Conservation (phyloP, 1,140 invertebrate genomes). For the Diachasma alloeum region DNA sequence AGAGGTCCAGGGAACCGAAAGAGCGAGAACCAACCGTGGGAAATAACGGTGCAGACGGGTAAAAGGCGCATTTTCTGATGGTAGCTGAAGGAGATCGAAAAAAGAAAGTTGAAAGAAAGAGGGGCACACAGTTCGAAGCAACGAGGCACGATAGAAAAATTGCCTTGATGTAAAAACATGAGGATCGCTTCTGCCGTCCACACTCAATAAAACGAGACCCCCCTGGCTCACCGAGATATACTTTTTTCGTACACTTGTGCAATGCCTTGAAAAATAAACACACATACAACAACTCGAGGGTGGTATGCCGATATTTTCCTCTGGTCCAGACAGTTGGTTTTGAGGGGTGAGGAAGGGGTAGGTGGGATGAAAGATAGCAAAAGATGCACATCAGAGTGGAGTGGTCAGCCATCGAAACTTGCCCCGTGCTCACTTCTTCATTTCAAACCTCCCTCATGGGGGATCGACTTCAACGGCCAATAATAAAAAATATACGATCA, state of each 20-base stretch:
- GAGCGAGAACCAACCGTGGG: slow-evolving; percentile 14
- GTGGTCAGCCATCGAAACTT: slow-evolving; percentile 57
- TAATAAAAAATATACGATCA: slow-evolving; percentile 62
- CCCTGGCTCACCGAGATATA: slow-evolving; percentile 37
- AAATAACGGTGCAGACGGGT: slow-evolving; percentile 24
- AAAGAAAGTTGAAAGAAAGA: slow-evolving; percentile 11
- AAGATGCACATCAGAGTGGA: slow-evolving; percentile 48
- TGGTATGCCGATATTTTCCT: slow-evolving; percentile 16
- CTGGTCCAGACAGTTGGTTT: neutral
- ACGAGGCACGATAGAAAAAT: slow-evolving; percentile 64
- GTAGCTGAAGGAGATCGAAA: neutral
- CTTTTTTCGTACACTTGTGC: slow-evolving; percentile 9
- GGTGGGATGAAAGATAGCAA: slow-evolving; percentile 20
- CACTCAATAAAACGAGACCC: slow-evolving; percentile 60
- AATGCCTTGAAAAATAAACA: slow-evolving; percentile 39
- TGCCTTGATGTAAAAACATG: slow-evolving; percentile 67
- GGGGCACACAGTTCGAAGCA: slow-evolving; percentile 45
- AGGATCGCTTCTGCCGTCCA: slow-evolving; percentile 56
- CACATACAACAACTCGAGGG: slow-evolving; percentile 13
- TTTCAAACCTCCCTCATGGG: slow-evolving; percentile 22
- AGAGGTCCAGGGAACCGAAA: neutral
- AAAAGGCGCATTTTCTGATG: neutral
- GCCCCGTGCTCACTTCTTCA: slow-evolving; percentile 15
- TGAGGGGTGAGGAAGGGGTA: neutral
- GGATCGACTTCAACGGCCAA: slow-evolving; percentile 48